phyloP scores from a whole-genome alignment of 2,888 invertebrate genomes.

The Eucriotettix oculatus region DNA sequence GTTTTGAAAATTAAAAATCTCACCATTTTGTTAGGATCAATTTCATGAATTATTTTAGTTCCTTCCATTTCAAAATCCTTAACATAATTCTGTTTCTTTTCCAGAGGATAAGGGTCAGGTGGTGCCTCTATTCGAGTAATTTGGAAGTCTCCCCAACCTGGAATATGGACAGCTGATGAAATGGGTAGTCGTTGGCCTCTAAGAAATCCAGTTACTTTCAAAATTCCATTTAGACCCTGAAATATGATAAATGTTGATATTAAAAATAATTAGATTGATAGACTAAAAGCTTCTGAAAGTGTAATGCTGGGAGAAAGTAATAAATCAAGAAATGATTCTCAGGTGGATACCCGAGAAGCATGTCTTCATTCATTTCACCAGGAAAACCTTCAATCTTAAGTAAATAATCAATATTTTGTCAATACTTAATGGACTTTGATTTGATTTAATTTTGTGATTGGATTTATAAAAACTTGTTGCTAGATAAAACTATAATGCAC shows the following conservation, averaged over 20 bases:
- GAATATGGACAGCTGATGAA: conserved; percentile 77
- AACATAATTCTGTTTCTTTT: conserved; percentile 27
- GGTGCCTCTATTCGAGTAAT: conserved; percentile 60
- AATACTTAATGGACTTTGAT: no score
- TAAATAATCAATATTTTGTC: no score
- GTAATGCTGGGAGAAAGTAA: no score
- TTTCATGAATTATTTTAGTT: conserved; percentile 35
- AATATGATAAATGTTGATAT: background rate
- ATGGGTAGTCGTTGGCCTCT: conserved; percentile 70
- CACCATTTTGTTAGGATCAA: conserved; percentile 47
- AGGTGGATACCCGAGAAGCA: no score
- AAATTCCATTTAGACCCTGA: conserved; percentile 33
- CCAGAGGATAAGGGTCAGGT: conserved; percentile 49
- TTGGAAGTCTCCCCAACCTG: conserved; percentile 88
- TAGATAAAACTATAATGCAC: no score
- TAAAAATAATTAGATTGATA: background rate
- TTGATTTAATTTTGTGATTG: no score
- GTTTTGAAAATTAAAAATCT: background rate
- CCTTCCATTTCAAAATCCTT: conserved; percentile 22
- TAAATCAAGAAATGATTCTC: no score
- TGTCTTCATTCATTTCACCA: no score
- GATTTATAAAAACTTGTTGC: no score
- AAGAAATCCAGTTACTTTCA: conserved; percentile 76
- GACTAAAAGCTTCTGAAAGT: no score
- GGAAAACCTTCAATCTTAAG: no score